phyloP scores from a whole-genome alignment of 1,140 invertebrate genomes.

The Ips typographus region DNA sequence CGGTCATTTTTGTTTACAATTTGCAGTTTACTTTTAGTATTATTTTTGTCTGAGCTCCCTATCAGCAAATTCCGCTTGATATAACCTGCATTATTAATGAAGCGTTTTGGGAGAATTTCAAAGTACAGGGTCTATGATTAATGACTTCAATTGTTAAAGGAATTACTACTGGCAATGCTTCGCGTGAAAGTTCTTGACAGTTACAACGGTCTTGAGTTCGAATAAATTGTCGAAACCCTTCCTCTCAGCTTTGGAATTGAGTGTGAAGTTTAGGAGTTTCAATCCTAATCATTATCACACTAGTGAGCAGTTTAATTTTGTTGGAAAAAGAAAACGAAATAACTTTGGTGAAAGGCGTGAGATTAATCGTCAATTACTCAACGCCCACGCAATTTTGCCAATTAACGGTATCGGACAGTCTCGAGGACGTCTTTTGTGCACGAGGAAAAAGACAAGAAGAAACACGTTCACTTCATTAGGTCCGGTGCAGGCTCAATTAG shows the following conservation, averaged over 20 bases:
- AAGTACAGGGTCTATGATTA: slow-evolving; percentile 1
- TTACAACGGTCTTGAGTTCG: not conserved
- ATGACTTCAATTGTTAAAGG: slow-evolving; percentile 6
- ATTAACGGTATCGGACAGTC: not conserved
- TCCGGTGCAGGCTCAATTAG: slow-evolving; percentile 31
- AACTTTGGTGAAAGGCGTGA: not conserved
- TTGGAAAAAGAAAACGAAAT: too few species aligned
- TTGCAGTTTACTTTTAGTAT: slow-evolving; percentile 1
- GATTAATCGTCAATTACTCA: not conserved
- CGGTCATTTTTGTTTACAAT: slow-evolving; percentile 3
- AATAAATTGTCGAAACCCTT: not conserved
- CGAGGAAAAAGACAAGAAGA: slow-evolving; percentile 4
- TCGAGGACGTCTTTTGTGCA: not conserved
- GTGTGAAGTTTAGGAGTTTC: too few species aligned
- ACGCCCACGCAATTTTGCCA: not conserved
- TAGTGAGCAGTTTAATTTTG: too few species aligned
- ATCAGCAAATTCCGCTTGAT: not conserved
- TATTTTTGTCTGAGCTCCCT: slow-evolving; percentile 1
- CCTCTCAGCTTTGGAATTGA: not conserved
- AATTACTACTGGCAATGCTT: not conserved
- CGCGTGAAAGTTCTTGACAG: not conserved
- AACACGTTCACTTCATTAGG: slow-evolving; percentile 35
- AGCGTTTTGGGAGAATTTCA: not conserved
- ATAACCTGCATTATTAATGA: not conserved
- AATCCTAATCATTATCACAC: too few species aligned